Conservation (phyloP, 2,113 vertebrate species). For the Tetraodon nigroviridis region DNA sequence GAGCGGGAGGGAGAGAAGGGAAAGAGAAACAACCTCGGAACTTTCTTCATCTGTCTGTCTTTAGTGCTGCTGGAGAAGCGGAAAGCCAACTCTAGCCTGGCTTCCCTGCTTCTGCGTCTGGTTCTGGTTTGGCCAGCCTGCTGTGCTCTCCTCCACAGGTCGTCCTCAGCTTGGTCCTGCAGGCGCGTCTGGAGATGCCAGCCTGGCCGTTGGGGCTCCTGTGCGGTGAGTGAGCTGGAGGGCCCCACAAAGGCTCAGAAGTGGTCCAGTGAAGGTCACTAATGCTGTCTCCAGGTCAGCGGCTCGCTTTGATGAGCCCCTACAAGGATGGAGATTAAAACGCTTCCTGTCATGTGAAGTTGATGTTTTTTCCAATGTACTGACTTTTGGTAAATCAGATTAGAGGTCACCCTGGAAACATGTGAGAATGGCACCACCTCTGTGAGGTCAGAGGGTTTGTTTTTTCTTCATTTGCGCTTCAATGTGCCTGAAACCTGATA, state of each 20-base stretch:
- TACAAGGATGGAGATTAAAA: constrained; percentile 4
- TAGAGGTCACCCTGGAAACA: no score
- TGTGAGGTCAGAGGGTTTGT: background rate
- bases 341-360: background rate
- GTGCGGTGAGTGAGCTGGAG: constrained; percentile 56
- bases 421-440: no score
- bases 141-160: background rate
- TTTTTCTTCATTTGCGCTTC: no score
- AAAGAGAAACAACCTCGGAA: no score
- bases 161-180: constrained; percentile 2
- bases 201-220: constrained; percentile 44
- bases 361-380: no score
- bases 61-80: no score
- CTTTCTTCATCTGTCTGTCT: no score
- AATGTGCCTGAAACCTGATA: no score
- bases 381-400: no score
- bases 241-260: constrained; percentile 29
- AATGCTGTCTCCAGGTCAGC: constrained; percentile 34
- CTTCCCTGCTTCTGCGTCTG: no score
- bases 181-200: constrained; percentile 50
- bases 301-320: constrained; percentile 25
- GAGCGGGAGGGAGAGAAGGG: no score
- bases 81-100: no score
- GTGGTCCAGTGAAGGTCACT: constrained; percentile 22
- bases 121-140: constrained; percentile 3